A percentile compares a stretch with the other conserved stretches of the same genome.
These are phyloP conservation scores for Tuberolachnus salignus DNA, from an alignment of 2,888 invertebrate species.

Conservation along the genomic window DNA sequence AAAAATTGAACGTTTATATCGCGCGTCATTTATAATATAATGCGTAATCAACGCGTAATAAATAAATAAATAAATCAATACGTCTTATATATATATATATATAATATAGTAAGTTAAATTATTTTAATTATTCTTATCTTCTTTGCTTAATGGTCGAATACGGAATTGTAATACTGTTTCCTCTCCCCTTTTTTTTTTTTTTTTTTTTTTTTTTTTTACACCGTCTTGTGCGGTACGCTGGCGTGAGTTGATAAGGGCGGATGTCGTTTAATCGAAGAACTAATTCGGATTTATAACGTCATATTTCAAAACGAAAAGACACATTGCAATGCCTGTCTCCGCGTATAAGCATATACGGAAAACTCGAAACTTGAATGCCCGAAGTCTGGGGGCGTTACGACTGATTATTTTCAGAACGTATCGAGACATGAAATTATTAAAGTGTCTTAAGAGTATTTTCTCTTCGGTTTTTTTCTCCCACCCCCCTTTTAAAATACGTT, in stretches of 20 bases:
- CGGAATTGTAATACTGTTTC: neutral
- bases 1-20: no score
- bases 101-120: constrained; percentile 3
- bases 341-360: neutral
- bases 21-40: no score
- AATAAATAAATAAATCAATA: no score
- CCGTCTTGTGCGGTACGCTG: constrained; percentile 15
- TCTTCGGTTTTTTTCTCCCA: no score
- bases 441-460: constrained; percentile 45
- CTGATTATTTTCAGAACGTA: constrained; percentile 45
- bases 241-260: constrained; percentile 37
- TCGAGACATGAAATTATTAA: constrained; percentile 45
- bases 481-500: no score
- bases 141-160: constrained; percentile 7
- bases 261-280: constrained; percentile 47
- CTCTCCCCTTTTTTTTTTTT: no score
- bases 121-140: constrained; percentile 29
- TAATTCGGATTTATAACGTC: constrained; percentile 53
- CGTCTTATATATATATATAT: no score
- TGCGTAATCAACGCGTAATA: no score
- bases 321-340: constrained; percentile 34
- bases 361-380: constrained; percentile 23
- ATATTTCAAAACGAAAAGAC: constrained; percentile 42
- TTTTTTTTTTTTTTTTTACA: no score
- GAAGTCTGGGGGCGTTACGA: neutral